Evolutionary conservation across 1,140 invertebrate species (phyloP), one percentile per base, ranked within the genome.

Genomic region (Aphaenogaster rudis): DNA sequence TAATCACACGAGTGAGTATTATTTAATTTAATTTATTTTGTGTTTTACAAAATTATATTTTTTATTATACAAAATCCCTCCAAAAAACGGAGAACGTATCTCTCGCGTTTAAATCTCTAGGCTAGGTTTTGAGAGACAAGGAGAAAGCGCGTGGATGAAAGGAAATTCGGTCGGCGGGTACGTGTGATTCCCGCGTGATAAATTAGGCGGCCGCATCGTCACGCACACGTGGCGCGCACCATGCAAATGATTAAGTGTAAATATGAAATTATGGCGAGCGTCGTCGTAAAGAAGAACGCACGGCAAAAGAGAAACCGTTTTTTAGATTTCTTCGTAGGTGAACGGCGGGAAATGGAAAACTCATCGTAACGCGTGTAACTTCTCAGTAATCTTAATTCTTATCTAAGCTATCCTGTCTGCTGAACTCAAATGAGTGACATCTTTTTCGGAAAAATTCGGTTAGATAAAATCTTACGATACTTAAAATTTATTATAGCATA

Each of bases 161-260:
- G 80, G 80, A 76, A 84, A 84, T 84, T 84, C 54, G 17, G 80
- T 72, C 79, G 67, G 21, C 21, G 50, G 36, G 15, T 71, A 82
- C 33, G 45, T 61, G 54, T 82, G 80, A 84, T 85, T 71, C 81
- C 28, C 71, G 50, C 57, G 71, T 69, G 86, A 88, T 76, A 76
- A 88, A 88, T 76, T 52, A 77, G 61, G 45, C 45, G 5, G 50
- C 33, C 17, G 66, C 36, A 54, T 72, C 48, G 79, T 85, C 61
- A 81, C 69, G 79, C 80, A 59, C 54, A 74, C 82, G 54, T 64
- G 59, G 39, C 39, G 72, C 79, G 80, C 50, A n/a, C 69, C 50
- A 87, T 87, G 71, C 69, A 86, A 66, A 84, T 80, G 85, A 80
- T 84, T 64, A 85, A 59, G 50, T 50, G 61, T 63, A 74, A 84